Conservation (phyloP, 2,888 invertebrate genomes). For the Boloria selene region DNA sequence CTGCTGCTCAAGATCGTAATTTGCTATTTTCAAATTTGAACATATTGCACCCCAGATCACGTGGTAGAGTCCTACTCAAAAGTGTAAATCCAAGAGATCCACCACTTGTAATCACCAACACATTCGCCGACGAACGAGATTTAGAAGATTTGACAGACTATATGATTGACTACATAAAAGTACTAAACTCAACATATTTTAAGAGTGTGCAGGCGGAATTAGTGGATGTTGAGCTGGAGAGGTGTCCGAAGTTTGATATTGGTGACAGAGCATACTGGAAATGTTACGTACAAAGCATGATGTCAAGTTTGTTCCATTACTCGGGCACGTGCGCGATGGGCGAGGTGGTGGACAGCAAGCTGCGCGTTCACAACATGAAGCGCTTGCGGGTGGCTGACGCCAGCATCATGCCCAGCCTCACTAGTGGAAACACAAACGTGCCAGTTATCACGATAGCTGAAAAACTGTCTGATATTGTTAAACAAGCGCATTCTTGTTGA, state of each 20-base stretch:
- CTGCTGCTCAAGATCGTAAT: slow-evolving; percentile 39
- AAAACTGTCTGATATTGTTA: slow-evolving; percentile 43
- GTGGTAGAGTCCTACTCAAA: slow-evolving; percentile 47
- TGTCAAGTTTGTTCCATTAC: slow-evolving; percentile 81
- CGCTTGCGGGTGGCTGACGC: slow-evolving; percentile 49
- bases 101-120: slow-evolving; percentile 45
- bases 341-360: slow-evolving; percentile 43
- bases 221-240: slow-evolving; percentile 70
- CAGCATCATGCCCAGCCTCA: slow-evolving; percentile 45
- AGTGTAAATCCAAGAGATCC: slow-evolving; percentile 47
- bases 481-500: slow-evolving; percentile 26
- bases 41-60: slow-evolving; percentile 46
- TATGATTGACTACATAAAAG: slow-evolving; percentile 45
- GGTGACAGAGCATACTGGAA: slow-evolving; percentile 85
- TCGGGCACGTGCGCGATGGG: slow-evolving; percentile 51
- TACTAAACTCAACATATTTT: slow-evolving; percentile 50
- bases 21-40: slow-evolving; percentile 36
- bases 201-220: slow-evolving; percentile 44
- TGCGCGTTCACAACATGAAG: slow-evolving; percentile 45
- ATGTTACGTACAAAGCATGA: slow-evolving; percentile 77
- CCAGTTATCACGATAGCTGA: slow-evolving; percentile 48
- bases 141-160: slow-evolving; percentile 47
- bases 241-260: slow-evolving; percentile 61
- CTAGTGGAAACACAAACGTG: slow-evolving; percentile 48
- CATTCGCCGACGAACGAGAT: slow-evolving; percentile 46